Evolutionary conservation across 2,797 vertebrate genomes (phyloP).

Genomic region (Bufotes viridis): DNA sequence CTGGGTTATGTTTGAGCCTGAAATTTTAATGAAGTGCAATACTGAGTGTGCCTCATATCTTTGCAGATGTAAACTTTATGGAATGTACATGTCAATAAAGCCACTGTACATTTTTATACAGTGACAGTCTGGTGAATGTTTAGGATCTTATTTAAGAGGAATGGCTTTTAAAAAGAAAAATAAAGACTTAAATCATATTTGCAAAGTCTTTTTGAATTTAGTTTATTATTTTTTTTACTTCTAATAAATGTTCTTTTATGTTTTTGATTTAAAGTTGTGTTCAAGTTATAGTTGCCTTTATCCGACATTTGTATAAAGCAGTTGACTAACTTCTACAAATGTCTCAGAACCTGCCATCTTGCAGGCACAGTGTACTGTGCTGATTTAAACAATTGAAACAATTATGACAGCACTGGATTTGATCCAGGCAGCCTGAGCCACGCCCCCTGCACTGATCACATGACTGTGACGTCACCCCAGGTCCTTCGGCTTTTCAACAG

Average conservation of each 20-base stretch:
- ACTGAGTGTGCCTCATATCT: slow-evolving; percentile 99
- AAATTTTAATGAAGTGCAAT: slow-evolving; percentile 99
- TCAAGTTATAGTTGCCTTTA: neutral
- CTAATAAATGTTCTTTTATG: neutral
- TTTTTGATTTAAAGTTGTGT: neutral
- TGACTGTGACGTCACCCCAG: no score
- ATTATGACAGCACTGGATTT: no score
- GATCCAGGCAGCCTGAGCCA: no score
- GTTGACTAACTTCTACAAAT: neutral
- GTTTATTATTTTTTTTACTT: neutral
- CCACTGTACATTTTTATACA: slow-evolving; percentile 99
- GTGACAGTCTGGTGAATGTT: slow-evolving; percentile 80
- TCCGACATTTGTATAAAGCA: neutral
- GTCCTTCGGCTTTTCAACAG: no score
- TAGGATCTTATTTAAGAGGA: slow-evolving; percentile 66
- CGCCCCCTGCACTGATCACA: no score
- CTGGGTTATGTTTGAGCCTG: slow-evolving; percentile 99
- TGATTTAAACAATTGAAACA: no score
- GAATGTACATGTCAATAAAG: slow-evolving; percentile 99
- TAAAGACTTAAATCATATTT: slow-evolving; percentile 60
- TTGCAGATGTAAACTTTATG: slow-evolving; percentile 98
- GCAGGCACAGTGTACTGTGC: no score
- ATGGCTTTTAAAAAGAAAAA: slow-evolving; percentile 62
- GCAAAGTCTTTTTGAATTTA: slow-evolving; percentile 24
- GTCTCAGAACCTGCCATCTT: no score